Conservation (phyloP, 1,140 invertebrate genomes). For the Drosophila athabasca region DNA sequence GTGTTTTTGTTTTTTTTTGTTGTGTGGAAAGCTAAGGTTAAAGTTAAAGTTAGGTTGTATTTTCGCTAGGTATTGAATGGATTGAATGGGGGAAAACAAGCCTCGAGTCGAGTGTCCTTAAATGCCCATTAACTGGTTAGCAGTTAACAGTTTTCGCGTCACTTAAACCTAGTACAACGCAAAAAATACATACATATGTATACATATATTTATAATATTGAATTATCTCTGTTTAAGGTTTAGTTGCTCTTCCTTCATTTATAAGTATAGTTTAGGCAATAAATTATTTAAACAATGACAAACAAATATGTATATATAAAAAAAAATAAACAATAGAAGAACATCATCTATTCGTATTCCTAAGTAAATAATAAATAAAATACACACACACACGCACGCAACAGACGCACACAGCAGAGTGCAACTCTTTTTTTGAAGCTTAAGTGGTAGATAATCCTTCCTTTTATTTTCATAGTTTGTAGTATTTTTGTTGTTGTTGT, state of each 20-base stretch:
- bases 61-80: conserved; percentile 27
- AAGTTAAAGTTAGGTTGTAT: conserved; percentile 32
- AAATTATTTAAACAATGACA: conserved; percentile 71
- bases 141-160: conserved; percentile 61
- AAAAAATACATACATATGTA: conserved; percentile 17
- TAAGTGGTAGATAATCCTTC: conserved; percentile 42
- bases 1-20: conserved; percentile 16
- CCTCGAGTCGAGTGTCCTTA: conserved; percentile 27
- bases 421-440: conserved; percentile 56
- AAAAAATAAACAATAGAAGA: conserved; percentile 36
- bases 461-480: conserved; percentile 4
- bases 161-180: conserved; percentile 42
- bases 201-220: conserved; percentile 25
- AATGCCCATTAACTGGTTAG: conserved; percentile 55
- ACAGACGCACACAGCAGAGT: conserved; percentile 31
- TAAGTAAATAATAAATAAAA: conserved; percentile 64
- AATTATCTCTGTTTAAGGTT: conserved; percentile 32
- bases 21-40: conserved; percentile 31
- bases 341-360: conserved; percentile 43
- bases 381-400: conserved; percentile 46
- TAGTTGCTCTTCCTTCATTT: conserved; percentile 33
- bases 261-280: conserved; percentile 57
- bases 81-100: conserved; percentile 12
- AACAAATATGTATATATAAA: conserved; percentile 30
- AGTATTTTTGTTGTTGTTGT: background rate